Conservation (phyloP, 1,140 invertebrate species). For the Lasaia peninsularis region DNA sequence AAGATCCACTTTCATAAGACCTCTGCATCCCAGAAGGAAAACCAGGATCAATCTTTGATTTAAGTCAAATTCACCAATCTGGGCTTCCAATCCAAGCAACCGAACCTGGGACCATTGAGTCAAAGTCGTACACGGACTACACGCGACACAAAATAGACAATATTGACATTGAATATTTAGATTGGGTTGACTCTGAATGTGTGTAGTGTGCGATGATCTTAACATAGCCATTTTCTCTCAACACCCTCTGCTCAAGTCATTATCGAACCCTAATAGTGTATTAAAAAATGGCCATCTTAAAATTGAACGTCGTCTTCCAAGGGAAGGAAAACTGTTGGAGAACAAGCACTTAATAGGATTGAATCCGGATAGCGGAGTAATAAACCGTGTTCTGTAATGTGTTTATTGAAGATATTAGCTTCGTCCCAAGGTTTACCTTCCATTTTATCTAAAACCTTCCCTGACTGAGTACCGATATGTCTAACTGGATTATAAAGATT, state of each 20-base stretch:
- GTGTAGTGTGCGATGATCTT: not conserved
- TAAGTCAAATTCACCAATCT: too few relatives aligned
- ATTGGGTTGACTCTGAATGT: not conserved
- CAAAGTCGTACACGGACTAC: too few relatives aligned
- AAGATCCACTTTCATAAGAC: too few relatives aligned
- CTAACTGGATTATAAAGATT: not conserved
- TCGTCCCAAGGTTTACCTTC: constrained; percentile 48
- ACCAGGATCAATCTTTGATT: too few relatives aligned
- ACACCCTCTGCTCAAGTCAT: constrained; percentile 54
- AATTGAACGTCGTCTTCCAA: constrained; percentile 43
- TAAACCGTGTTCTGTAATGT: constrained; percentile 72
- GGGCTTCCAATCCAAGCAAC: too few relatives aligned
- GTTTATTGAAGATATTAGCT: constrained; percentile 63
- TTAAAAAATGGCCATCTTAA: constrained; percentile 68
- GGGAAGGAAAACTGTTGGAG: constrained; percentile 49
- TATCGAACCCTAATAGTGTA: constrained; percentile 71
- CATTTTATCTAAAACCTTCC: constrained; percentile 42
- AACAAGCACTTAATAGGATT: constrained; percentile 71
- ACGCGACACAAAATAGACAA: not conserved
- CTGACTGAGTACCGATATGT: not conserved
- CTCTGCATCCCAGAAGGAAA: too few relatives aligned
- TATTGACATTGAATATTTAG: not conserved
- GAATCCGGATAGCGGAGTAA: constrained; percentile 70
- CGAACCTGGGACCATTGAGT: too few relatives aligned
- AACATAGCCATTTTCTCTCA: constrained; percentile 46